These are phyloP conservation scores for Tragelaphus strepsiceros DNA, from an alignment of 2,113 vertebrate species.

Conservation along the genomic window DNA sequence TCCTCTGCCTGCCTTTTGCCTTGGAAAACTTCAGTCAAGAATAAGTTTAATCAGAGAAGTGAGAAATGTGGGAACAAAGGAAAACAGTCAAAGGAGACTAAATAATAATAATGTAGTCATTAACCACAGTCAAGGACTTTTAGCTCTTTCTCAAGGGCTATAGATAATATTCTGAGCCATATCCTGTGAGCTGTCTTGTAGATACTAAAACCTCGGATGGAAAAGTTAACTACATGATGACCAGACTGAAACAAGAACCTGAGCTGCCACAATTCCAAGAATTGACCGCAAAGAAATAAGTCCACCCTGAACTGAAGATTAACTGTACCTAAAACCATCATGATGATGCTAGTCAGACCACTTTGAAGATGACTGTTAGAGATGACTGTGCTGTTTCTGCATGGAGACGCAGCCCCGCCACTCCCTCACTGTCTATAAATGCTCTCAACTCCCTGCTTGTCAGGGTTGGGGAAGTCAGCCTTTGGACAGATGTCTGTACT, in stretches of 20 bases:
- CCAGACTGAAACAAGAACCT: not conserved
- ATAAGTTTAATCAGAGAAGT: not conserved
- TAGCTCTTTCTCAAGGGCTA: not conserved
- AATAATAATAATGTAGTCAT: not conserved
- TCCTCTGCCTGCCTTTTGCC: not conserved
- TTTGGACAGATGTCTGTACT: not conserved
- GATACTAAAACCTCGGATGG: not conserved
- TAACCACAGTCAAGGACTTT: not conserved
- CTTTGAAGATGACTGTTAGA: not conserved
- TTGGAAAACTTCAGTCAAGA: not conserved
- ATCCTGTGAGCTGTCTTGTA: not conserved
- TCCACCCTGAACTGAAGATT: not conserved
- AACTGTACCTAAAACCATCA: not conserved
- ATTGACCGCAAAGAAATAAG: not conserved
- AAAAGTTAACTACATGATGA: not conserved
- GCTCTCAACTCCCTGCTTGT: not conserved
- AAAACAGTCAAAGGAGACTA: not conserved
- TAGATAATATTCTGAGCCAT: not conserved
- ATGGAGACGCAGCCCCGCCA: not conserved
- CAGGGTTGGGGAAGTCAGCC: not conserved
- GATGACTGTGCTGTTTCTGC: not conserved
- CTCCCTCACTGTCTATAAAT: not conserved
- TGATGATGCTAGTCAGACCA: not conserved
- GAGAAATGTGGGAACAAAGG: not conserved
- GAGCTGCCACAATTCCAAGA: not conserved